These are phyloP conservation scores for Heliconius himera DNA, from an alignment of 1,140 invertebrate species.

Conservation along the genomic window DNA sequence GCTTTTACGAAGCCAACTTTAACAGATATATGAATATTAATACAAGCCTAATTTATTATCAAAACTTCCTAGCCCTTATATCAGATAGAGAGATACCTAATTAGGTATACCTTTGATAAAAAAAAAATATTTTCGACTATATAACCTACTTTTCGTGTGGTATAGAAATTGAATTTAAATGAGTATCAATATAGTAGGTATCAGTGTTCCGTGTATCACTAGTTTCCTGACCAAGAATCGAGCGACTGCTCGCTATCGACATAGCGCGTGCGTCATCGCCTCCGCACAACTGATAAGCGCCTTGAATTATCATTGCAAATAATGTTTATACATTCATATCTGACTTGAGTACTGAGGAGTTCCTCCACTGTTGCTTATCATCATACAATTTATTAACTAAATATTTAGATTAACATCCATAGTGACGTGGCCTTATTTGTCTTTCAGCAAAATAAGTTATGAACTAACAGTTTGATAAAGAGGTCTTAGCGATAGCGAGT, in stretches of 20 bases:
- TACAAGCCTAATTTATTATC: neutral
- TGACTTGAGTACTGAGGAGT: conserved; percentile 59
- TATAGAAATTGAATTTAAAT: conserved; percentile 3
- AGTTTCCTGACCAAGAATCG: conserved; percentile 68
- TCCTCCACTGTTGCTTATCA: conserved; percentile 65
- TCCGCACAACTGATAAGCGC: conserved; percentile 76
- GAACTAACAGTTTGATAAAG: conserved; percentile 68
- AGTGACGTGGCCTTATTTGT: conserved; percentile 65
- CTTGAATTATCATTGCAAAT: conserved; percentile 81
- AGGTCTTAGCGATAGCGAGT: conserved; percentile 72
- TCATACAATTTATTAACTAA: conserved; percentile 52
- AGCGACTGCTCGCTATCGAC: conserved; percentile 67
- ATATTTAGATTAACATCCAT: conserved; percentile 55
- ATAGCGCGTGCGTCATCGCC: conserved; percentile 77
- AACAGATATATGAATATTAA: neutral
- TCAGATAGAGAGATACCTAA: neutral
- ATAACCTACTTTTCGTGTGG: neutral
- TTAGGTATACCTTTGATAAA: neutral
- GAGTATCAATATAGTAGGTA: conserved; percentile 9
- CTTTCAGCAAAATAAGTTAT: conserved; percentile 54
- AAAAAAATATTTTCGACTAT: neutral
- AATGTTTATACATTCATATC: conserved; percentile 74
- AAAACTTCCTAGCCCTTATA: neutral
- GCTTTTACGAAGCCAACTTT: neutral
- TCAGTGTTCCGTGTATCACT: conserved; percentile 43